These are phyloP conservation scores for Phallusia fumigata DNA, from an alignment of 23 tunicate species.

Conservation along the genomic window DNA sequence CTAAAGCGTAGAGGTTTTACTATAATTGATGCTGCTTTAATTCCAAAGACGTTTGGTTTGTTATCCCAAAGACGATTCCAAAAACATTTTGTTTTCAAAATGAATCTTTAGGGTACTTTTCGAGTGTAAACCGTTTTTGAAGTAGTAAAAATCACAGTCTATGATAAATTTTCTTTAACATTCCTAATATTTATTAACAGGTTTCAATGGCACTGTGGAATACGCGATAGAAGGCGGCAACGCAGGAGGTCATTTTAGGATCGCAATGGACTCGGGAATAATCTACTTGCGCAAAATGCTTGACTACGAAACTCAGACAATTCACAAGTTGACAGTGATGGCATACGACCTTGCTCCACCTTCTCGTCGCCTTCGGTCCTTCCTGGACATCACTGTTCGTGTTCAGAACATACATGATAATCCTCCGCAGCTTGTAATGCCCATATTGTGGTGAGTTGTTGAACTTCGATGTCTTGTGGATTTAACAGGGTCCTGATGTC, in stretches of 20 bases:
- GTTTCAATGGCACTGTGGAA: slow-evolving; percentile 55
- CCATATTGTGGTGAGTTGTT: slow-evolving; percentile 20
- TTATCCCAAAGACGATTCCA: too few relatives aligned
- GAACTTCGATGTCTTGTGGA: neutral
- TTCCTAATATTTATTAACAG: slow-evolving; percentile 19
- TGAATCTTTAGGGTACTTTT: too few relatives aligned
- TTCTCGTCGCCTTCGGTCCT: slow-evolving; percentile 17
- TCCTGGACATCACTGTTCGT: slow-evolving; percentile 25
- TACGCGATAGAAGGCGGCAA: slow-evolving; percentile 63
- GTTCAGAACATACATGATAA: slow-evolving; percentile 59
- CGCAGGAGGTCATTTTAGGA: slow-evolving; percentile 34
- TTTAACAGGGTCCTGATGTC: neutral
- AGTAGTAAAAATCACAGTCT: too few relatives aligned
- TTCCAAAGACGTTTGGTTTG: too few relatives aligned
- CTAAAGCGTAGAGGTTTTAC: too few relatives aligned
- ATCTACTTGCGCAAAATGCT: slow-evolving; percentile 18
- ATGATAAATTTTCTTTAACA: neutral
- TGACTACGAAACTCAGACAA: slow-evolving; percentile 45
- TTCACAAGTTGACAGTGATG: slow-evolving; percentile 45
- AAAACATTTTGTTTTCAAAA: too few relatives aligned
- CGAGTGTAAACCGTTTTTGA: too few relatives aligned
- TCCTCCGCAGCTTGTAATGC: slow-evolving; percentile 38
- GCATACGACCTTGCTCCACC: slow-evolving; percentile 50
- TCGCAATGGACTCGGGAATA: slow-evolving; percentile 38
- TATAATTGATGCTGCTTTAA: too few relatives aligned